A percentile compares a stretch with the other conserved stretches of the same genome.
These are phyloP conservation scores for Danio choprae DNA, from an alignment of 2,797 vertebrate species.

Conservation along the genomic window DNA sequence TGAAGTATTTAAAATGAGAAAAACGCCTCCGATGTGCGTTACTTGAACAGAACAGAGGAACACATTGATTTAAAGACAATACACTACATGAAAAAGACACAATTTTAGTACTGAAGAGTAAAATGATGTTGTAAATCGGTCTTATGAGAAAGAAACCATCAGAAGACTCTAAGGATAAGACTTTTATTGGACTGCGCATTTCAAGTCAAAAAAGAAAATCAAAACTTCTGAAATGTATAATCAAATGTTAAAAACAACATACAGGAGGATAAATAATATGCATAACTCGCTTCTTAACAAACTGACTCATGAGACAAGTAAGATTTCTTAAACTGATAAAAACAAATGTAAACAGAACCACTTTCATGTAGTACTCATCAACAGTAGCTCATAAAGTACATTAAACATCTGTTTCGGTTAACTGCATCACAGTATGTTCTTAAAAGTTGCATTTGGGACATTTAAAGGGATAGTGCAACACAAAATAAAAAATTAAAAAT, in stretches of 20 bases:
- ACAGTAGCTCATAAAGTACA: constrained; percentile 14
- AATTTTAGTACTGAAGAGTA: background rate
- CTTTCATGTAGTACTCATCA: constrained; percentile 37
- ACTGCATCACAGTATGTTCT: constrained; percentile 35
- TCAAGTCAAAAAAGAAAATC: constrained; percentile 36
- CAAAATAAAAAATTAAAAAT: no score
- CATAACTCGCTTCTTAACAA: constrained; percentile 26
- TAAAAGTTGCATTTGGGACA: constrained; percentile 38
- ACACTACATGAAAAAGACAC: background rate
- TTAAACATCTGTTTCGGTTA: constrained; percentile 15
- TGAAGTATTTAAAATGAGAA: background rate
- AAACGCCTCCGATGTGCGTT: background rate
- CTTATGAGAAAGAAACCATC: background rate
- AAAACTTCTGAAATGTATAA: constrained; percentile 14
- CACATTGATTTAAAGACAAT: background rate
- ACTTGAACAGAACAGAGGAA: background rate
- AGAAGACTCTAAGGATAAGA: constrained; percentile 9
- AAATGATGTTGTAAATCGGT: background rate
- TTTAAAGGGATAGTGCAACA: background rate
- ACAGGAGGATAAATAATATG: constrained; percentile 34
- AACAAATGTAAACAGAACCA: background rate
- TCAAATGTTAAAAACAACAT: constrained; percentile 40
- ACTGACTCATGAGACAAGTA: constrained; percentile 1
- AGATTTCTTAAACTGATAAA: constrained; percentile 47
- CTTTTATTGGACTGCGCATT: constrained; percentile 52